These are phyloP conservation scores for Eueremaeus valkanovi DNA, from an alignment of 2,888 invertebrate species.

Conservation along the genomic window DNA sequence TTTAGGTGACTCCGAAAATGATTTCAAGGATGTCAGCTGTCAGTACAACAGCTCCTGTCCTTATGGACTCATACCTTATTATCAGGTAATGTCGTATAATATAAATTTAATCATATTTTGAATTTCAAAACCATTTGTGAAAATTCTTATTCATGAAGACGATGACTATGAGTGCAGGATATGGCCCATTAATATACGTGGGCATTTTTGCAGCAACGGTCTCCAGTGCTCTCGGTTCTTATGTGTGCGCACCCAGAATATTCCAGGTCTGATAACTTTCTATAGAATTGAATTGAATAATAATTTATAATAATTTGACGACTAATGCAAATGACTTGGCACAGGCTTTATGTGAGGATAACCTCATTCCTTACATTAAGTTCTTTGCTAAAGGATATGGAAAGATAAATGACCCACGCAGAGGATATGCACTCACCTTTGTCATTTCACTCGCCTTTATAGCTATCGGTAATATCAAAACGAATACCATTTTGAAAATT, in stretches of 20 bases:
- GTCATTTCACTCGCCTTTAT: conserved; percentile 77
- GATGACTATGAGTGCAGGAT: conserved; percentile 50
- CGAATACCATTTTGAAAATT: not conserved
- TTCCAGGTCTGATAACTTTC: conserved; percentile 51
- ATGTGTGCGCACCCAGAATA: conserved; percentile 79
- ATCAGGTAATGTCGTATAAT: conserved; percentile 19
- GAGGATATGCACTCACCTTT: conserved; percentile 89
- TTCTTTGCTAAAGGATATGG: conserved; percentile 75
- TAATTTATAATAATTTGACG: no score
- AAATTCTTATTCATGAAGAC: conserved; percentile 50
- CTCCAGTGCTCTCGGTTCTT: conserved; percentile 87
- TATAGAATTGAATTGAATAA: no score
- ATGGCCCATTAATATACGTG: conserved; percentile 71
- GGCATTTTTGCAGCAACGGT: conserved; percentile 96
- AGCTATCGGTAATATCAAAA: conserved; percentile 61
- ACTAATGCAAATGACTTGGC: no score
- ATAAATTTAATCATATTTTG: not conserved
- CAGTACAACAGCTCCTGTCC: conserved; percentile 30
- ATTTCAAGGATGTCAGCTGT: not conserved
- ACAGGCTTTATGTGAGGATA: conserved; percentile 61
- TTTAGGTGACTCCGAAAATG: conserved; percentile 41
- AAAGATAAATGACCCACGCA: conserved; percentile 61
- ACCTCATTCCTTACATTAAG: conserved; percentile 87
- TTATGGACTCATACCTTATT: conserved; percentile 44
- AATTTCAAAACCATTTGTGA: not conserved